Percentiles rank a stretch among this genome's conserved stretches.
phyloP scores from a whole-genome alignment of 35 echinoderm and acorn worm species.

The Lytechinus pictus region DNA sequence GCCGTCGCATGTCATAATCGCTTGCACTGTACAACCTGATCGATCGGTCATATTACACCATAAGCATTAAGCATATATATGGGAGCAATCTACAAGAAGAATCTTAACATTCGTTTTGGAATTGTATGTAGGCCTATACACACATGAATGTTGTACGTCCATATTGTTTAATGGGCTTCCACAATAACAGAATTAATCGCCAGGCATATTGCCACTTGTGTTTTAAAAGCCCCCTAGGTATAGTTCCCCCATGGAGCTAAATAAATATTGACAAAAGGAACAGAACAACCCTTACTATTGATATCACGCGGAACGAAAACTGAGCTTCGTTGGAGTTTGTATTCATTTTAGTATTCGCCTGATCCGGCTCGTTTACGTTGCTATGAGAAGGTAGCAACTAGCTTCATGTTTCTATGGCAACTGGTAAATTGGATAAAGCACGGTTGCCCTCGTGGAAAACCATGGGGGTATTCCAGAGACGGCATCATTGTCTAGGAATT shows the following conservation, averaged over 20 bases:
- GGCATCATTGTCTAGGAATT: not conserved
- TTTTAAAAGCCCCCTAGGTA: not conserved
- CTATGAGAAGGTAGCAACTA: not conserved
- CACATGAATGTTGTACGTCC: too few species aligned
- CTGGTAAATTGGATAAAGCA: not conserved
- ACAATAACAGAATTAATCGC: not conserved
- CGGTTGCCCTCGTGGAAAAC: not conserved
- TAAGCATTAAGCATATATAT: too few species aligned
- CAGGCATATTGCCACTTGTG: not conserved
- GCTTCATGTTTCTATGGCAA: constrained; percentile 11
- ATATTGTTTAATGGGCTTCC: not conserved
- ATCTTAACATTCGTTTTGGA: too few species aligned
- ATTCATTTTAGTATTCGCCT: not conserved
- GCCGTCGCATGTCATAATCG: too few species aligned
- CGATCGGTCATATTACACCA: too few species aligned
- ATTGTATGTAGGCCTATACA: too few species aligned
- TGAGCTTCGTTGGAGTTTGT: not conserved
- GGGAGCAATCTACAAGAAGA: too few species aligned
- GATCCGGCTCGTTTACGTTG: not conserved
- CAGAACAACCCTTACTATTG: not conserved
- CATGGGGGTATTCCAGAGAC: not conserved
- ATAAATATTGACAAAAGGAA: constrained; percentile 4
- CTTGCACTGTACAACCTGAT: too few species aligned
- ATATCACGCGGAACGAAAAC: not conserved
- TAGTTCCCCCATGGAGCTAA: not conserved